Evolutionary conservation across 2,797 vertebrate genomes (phyloP).

Genomic region (Cyclura pinguis): DNA sequence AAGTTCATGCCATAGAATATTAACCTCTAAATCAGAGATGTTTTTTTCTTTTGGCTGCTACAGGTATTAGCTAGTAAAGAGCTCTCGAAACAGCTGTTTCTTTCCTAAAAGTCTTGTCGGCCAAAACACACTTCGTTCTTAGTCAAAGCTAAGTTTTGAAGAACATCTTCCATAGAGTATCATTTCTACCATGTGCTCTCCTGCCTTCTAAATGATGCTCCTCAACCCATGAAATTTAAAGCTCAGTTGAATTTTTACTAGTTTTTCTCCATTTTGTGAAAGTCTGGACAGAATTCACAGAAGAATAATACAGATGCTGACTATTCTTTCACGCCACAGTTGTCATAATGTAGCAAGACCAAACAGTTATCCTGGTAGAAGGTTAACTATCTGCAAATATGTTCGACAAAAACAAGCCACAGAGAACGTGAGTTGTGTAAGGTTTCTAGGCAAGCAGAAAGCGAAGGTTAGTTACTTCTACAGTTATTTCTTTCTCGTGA

Average conservation of each 20-base stretch:
- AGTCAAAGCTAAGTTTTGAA: neutral
- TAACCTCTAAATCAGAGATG: neutral
- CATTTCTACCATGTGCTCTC: neutral
- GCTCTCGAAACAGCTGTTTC: neutral
- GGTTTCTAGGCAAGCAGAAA: neutral
- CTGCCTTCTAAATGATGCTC: neutral
- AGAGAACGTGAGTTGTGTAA: neutral
- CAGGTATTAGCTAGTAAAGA: neutral
- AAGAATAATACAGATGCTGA: neutral
- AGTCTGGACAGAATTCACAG: neutral
- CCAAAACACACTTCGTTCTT: neutral
- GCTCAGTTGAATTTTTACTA: neutral
- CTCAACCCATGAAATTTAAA: slow-evolving; percentile 30
- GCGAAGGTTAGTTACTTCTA: neutral
- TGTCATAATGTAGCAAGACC: neutral
- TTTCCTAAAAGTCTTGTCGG: neutral
- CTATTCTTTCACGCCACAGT: neutral
- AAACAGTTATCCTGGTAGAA: neutral
- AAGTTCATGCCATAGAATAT: neutral
- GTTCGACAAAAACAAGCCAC: neutral
- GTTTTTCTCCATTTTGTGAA: slow-evolving; percentile 6
- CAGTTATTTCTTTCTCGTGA: neutral
- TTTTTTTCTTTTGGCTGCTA: neutral
- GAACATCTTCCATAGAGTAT: neutral
- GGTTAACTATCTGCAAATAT: neutral